A percentile compares a stretch with the other conserved stretches of the same genome.
These are phyloP conservation scores for Apeltes quadracus DNA, from an alignment of 2,113 vertebrate genomes.

Conservation along the genomic window DNA sequence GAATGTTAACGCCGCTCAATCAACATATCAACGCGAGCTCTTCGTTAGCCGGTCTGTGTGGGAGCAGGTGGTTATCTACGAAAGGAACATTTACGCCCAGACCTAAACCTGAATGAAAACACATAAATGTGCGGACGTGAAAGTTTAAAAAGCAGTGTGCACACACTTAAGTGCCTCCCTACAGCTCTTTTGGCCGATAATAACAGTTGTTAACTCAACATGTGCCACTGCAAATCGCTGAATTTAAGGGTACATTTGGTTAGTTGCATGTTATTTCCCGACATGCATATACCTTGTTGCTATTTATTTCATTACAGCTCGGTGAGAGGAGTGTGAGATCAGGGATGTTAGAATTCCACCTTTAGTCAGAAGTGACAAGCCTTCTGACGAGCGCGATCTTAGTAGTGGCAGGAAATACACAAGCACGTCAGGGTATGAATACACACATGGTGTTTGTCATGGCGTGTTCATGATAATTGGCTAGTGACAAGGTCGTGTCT, in stretches of 20 bases:
- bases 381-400: constrained; percentile 19
- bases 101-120: background rate
- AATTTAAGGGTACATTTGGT: constrained; percentile 45
- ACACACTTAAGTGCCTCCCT: background rate
- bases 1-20: constrained; percentile 42
- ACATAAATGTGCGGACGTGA: background rate
- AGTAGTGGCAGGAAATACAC: constrained; percentile 19
- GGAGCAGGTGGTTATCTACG: constrained; percentile 44
- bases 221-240: constrained; percentile 32
- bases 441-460: constrained; percentile 33
- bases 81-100: background rate
- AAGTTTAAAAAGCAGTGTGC: background rate
- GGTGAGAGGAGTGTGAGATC: constrained; percentile 17
- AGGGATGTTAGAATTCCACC: constrained; percentile 28
- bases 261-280: constrained; percentile 37
- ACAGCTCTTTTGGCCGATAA: constrained; percentile 24
- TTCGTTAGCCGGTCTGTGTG: constrained; percentile 9
- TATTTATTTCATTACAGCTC: constrained; percentile 36
- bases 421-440: background rate
- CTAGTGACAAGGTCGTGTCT: constrained; percentile 37
- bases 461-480: constrained; percentile 21
- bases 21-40: constrained; percentile 25
- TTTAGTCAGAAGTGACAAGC: constrained; percentile 43
- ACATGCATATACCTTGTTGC: constrained; percentile 18
- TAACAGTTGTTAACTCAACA: constrained; percentile 24